These are phyloP conservation scores for Propithecus deckenii DNA, from an alignment of 2,797 vertebrate genomes.

Conservation along the genomic window DNA sequence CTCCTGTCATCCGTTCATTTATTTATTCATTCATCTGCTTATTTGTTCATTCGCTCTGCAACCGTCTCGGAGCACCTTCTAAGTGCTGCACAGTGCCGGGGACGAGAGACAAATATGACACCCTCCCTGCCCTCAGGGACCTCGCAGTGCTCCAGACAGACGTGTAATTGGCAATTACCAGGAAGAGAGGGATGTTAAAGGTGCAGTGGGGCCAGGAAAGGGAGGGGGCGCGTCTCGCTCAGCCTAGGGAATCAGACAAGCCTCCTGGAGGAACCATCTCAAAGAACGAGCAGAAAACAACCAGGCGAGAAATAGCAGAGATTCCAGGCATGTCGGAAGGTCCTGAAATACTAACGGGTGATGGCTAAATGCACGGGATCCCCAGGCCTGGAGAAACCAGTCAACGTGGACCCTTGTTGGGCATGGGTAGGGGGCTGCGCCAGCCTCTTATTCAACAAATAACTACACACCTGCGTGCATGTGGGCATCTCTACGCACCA, in stretches of 20 bases:
- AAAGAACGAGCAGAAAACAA: background rate
- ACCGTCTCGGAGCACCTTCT: background rate
- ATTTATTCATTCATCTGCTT: background rate
- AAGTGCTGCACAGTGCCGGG: background rate
- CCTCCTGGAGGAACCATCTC: background rate
- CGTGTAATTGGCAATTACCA: constrained; percentile 41
- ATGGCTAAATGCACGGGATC: background rate
- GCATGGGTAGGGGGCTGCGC: no score
- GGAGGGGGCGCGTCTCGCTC: fast-evolving
- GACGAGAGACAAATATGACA: fast-evolving
- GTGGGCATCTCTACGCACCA: fast-evolving
- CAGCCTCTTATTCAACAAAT: background rate
- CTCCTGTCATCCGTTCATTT: fast-evolving
- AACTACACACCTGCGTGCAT: fast-evolving
- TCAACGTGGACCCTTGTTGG: fast-evolving
- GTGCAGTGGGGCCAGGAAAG: background rate
- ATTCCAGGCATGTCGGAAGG: background rate
- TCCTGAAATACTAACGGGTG: background rate
- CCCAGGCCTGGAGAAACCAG: background rate
- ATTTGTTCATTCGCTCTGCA: background rate
- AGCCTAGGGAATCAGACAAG: background rate
- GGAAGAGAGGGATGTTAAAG: background rate
- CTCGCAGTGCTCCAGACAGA: background rate
- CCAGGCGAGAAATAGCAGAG: background rate
- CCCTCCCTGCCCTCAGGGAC: background rate